Percentiles rank a stretch among this genome's conserved stretches.
Conservation (phyloP, 2,888 invertebrate genomes). For the Norana najaformis region DNA sequence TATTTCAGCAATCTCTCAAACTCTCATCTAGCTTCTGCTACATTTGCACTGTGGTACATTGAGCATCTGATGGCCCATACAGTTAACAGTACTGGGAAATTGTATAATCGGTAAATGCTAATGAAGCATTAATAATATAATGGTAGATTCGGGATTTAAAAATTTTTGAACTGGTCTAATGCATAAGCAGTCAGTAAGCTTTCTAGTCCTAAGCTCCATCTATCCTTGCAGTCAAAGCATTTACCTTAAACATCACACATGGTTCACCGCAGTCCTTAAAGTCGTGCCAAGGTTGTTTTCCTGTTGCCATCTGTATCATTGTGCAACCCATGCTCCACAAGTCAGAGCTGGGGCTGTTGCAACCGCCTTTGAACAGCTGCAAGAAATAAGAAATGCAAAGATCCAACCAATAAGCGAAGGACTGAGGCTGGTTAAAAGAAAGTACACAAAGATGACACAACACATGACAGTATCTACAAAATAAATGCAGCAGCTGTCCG, state of each 20-base stretch:
- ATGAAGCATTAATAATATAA: neutral
- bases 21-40: neutral
- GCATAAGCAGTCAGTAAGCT: neutral
- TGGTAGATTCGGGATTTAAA: neutral
- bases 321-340: neutral
- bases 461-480: neutral
- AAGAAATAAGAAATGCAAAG: neutral
- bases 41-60: neutral
- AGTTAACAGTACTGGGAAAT: neutral
- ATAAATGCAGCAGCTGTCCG: too few relatives aligned
- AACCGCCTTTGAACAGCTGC: neutral
- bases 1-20: neutral
- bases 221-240: neutral
- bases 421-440: neutral
- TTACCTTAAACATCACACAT: neutral
- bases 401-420: neutral
- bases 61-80: neutral
- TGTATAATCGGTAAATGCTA: neutral
- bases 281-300: neutral
- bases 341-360: neutral
- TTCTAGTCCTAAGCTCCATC: neutral
- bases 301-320: neutral
- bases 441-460: neutral
- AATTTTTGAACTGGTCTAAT: neutral
- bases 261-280: neutral